Percentiles rank a stretch among this genome's conserved stretches.
Evolutionary conservation across 2,888 invertebrate genomes (phyloP).

Genomic region (Phaedon cochleariae): DNA sequence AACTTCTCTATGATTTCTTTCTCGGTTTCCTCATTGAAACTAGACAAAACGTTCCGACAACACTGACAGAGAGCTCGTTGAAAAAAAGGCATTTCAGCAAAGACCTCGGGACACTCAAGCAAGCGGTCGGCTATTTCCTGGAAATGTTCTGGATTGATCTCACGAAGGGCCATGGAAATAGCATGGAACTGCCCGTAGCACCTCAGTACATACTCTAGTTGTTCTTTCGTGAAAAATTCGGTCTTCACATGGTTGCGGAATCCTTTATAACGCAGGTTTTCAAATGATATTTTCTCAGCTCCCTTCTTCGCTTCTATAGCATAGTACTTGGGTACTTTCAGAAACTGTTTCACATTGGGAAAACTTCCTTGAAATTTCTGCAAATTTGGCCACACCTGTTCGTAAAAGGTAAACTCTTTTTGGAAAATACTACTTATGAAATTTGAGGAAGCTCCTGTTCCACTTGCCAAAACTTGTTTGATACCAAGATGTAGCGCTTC

Average conservation of each 20-base stretch:
- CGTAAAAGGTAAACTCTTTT: constrained; percentile 34
- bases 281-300: constrained; percentile 36
- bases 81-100: neutral
- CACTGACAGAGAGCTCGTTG: neutral
- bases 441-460: neutral
- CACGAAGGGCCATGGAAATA: constrained; percentile 38
- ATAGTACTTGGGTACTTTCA: constrained; percentile 23
- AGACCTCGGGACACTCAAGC: neutral
- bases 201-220: constrained; percentile 34
- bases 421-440: constrained; percentile 18
- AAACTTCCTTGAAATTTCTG: constrained; percentile 17
- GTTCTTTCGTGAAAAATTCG: constrained; percentile 35
- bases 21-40: neutral
- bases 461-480: constrained; percentile 25
- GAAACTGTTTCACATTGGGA: neutral
- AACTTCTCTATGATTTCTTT: constrained; percentile 3
- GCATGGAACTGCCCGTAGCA: constrained; percentile 44
- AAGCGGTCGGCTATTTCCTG: neutral
- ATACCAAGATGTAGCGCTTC: constrained; percentile 15
- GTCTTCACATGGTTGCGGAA: constrained; percentile 26
- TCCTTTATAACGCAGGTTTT: constrained; percentile 28
- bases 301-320: neutral
- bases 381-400: constrained; percentile 19
- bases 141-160: constrained; percentile 34
- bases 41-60: neutral